These are phyloP conservation scores for Dipodomys merriami DNA, from an alignment of 2,113 vertebrate species.

Conservation along the genomic window DNA sequence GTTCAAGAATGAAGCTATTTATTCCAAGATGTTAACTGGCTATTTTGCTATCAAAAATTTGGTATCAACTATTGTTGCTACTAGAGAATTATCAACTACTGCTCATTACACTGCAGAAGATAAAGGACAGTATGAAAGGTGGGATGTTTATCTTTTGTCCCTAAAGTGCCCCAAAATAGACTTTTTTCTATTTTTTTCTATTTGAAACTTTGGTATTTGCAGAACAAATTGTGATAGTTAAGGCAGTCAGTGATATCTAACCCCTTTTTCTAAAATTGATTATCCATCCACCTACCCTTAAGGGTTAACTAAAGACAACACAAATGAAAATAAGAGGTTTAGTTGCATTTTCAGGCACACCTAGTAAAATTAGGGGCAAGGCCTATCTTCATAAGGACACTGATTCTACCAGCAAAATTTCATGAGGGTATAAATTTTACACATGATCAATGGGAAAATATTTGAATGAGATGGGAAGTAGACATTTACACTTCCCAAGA, in stretches of 20 bases:
- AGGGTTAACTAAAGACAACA: constrained; percentile 13
- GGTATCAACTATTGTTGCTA: background rate
- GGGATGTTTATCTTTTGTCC: constrained; percentile 5
- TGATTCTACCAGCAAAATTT: background rate
- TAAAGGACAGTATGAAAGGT: background rate
- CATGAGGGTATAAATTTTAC: constrained; percentile 48
- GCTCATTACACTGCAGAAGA: constrained; percentile 25
- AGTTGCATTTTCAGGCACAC: background rate
- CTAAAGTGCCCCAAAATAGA: background rate
- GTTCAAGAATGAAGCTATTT: background rate
- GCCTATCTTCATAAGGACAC: constrained; percentile 49
- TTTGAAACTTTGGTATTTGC: constrained; percentile 15
- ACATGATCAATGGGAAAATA: background rate
- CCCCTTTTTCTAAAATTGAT: background rate
- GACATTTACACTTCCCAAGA: background rate
- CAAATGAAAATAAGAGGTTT: constrained; percentile 45
- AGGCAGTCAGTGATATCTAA: constrained; percentile 36
- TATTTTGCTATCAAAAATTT: background rate
- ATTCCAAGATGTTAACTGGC: background rate
- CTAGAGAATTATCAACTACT: constrained; percentile 22
- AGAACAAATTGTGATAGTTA: constrained; percentile 8
- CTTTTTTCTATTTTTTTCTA: constrained; percentile 39
- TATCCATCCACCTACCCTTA: background rate
- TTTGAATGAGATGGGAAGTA: background rate
- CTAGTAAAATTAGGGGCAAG: constrained; percentile 33